phyloP scores from a whole-genome alignment of 2,113 vertebrate genomes.

The Maccullochella peelii region DNA sequence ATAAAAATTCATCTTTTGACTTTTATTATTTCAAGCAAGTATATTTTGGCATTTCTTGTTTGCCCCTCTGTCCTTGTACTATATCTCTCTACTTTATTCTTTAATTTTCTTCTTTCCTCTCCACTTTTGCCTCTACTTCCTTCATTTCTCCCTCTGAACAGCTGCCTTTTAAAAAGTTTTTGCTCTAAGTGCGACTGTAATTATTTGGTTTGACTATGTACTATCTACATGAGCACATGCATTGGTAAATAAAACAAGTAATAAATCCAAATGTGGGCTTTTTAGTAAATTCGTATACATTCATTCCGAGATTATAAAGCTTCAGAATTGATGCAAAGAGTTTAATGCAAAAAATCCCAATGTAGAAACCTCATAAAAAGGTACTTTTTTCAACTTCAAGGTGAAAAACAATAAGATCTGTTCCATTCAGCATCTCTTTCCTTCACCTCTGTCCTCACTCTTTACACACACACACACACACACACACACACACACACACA shows the following conservation, averaged over 20 bases:
- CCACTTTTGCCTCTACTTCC: background rate
- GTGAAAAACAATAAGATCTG: background rate
- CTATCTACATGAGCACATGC: background rate
- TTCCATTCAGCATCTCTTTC: constrained; percentile 2
- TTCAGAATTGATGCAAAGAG: background rate
- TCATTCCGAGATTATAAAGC: background rate
- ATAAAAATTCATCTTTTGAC: background rate
- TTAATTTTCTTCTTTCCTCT: background rate
- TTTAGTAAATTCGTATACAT: background rate
- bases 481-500: too few species aligned
- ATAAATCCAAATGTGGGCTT: too few species aligned
- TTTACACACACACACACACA: too few species aligned
- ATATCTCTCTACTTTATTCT: background rate
- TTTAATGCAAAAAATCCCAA: background rate
- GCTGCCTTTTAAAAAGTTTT: background rate
- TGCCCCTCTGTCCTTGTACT: constrained; percentile 16
- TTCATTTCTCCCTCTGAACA: background rate
- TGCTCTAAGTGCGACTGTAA: background rate
- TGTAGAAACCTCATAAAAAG: too few species aligned
- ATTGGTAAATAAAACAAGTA: background rate
- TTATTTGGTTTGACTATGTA: background rate
- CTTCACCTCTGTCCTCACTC: constrained; percentile 1
- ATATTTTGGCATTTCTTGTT: constrained; percentile 23
- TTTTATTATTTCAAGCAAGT: constrained; percentile 26
- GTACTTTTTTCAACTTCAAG: background rate